Base-by-base conservation (phyloP, 2,888 invertebrate species). In the Enchytraeus crypticus region DNA sequence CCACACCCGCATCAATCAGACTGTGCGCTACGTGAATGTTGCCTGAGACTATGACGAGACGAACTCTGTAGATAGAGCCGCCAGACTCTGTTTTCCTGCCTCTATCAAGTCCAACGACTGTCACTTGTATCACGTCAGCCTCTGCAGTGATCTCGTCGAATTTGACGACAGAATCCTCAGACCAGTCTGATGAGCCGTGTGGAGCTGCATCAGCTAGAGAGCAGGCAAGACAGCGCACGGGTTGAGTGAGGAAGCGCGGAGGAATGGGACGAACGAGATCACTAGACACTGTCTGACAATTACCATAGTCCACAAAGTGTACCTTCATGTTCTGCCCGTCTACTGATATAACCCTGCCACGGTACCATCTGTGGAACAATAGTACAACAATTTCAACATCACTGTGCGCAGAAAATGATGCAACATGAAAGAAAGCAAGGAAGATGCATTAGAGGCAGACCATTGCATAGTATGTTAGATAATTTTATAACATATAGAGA, bases 361-460 rank as follows among this genome's bases (percentile, higher is more conserved):
- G 33, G 75, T 89, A 89, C 81, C 85, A 87, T 21, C 80, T 79
- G 8, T n/a, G n/a, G n/a, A n/a, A n/a, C n/a, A n/a, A n/a, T n/a
- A n/a, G n/a, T n/a, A n/a, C n/a, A n/a, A n/a, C n/a, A n/a, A n/a
- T n/a, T n/a, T n/a, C n/a, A n/a, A n/a, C n/a, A n/a, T n/a, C n/a
- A n/a, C n/a, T n/a, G n/a, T n/a, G n/a, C n/a, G n/a, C n/a, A n/a
- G n/a, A n/a, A n/a, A n/a, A n/a, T n/a, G n/a, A n/a, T n/a, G n/a
- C n/a, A n/a, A n/a, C n/a, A n/a, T n/a, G n/a, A n/a, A n/a, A n/a
- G n/a, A n/a, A n/a, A n/a, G n/a, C n/a, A n/a, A n/a, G n/a, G n/a
- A n/a, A n/a, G n/a, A n/a, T n/a, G n/a, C n/a, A n/a, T n/a, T n/a
- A n/a, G n/a, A n/a, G n/a, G n/a, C n/a, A n/a, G n/a, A n/a, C n/a